A percentile compares a stretch with the other conserved stretches of the same genome.
Evolutionary conservation across 2,888 invertebrate species (phyloP).

Genomic region (Drosophila demipolita): DNA sequence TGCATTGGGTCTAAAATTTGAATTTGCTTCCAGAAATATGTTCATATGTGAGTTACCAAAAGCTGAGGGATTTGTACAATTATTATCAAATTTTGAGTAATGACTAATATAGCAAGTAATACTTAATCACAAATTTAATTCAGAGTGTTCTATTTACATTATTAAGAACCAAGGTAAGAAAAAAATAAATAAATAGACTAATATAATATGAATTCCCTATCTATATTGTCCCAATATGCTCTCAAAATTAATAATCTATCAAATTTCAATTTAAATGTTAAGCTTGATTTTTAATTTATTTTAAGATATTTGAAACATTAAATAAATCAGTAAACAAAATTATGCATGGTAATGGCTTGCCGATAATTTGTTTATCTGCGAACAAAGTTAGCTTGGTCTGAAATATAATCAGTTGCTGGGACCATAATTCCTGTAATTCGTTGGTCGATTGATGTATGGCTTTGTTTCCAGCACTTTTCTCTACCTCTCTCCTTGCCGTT

Average conservation of each 20-base stretch:
- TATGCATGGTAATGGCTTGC: background rate
- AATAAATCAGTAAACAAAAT: background rate
- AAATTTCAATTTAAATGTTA: background rate
- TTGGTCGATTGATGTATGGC: slow-evolving; percentile 7
- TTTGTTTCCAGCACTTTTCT: slow-evolving; percentile 10
- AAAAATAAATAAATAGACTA: background rate
- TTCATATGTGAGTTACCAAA: background rate
- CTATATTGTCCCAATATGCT: background rate
- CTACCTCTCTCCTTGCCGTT: background rate
- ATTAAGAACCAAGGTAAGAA: background rate
- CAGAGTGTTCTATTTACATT: background rate
- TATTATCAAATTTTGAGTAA: background rate
- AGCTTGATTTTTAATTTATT: background rate
- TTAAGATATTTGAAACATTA: no score
- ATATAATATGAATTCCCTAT: background rate
- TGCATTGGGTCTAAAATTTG: slow-evolving; percentile 6
- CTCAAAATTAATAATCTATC: background rate
- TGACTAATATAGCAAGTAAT: background rate
- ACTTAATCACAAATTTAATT: background rate
- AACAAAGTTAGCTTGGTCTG: background rate
- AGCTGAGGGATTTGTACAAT: background rate
- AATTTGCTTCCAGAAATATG: background rate
- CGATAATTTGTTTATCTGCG: background rate
- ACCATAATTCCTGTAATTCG: background rate
- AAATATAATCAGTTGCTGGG: background rate